Evolutionary conservation across 2,113 vertebrate species (phyloP).

Genomic region (Serilophus lunatus): DNA sequence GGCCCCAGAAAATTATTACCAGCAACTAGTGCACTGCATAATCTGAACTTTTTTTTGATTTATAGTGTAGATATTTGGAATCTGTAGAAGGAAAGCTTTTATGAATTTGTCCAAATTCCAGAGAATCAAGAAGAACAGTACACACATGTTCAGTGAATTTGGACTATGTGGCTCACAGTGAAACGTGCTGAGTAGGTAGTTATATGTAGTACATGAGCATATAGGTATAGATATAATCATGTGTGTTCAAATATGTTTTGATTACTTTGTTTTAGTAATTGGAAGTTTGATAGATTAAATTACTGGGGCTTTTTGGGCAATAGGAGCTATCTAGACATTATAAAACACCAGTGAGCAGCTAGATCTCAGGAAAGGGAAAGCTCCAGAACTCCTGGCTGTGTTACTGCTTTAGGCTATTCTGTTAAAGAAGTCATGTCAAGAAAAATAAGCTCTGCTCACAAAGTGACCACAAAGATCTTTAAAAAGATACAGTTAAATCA

Average conservation of each 20-base stretch:
- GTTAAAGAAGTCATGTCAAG: neutral
- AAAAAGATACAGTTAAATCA: neutral
- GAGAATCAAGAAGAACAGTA: neutral
- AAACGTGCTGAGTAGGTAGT: neutral
- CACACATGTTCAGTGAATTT: neutral
- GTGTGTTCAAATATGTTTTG: neutral
- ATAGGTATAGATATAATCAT: neutral
- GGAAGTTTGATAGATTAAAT: neutral
- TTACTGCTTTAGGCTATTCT: neutral
- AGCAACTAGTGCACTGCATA: neutral
- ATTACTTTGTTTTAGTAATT: neutral
- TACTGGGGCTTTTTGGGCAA: neutral
- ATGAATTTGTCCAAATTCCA: neutral
- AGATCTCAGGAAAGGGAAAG: neutral
- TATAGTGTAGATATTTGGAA: neutral
- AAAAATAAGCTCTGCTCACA: conserved; percentile 8
- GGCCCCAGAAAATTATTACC: neutral
- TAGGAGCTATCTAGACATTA: neutral
- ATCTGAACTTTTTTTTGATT: neutral
- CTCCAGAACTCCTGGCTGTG: neutral
- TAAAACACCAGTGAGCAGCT: neutral
- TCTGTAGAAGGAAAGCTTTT: neutral
- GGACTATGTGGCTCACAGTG: neutral
- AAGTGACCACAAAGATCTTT: neutral
- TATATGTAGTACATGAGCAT: too few relatives aligned